Evolutionary conservation across 2,888 invertebrate species (phyloP), one percentile per base, ranked within the genome.

Genomic region (Eupsilia transversa): DNA sequence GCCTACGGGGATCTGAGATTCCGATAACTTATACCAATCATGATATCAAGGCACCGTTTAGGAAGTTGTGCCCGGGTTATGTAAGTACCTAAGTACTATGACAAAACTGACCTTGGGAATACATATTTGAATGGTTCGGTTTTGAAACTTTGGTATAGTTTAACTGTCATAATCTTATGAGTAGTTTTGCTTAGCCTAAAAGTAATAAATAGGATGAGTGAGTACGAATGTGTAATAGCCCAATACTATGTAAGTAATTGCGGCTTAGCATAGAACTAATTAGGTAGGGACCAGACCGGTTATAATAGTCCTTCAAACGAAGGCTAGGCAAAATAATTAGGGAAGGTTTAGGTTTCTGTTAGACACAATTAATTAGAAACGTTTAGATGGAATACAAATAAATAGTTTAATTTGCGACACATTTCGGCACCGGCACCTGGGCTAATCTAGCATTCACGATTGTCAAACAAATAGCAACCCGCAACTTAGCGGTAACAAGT

Each of bases 1-100:
- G 84, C 87, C 86, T 77, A 81, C 66, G 72, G 85, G 84, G 86
- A 87, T 81, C 75, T 65, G 71, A 86, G 78, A 80, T 78, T 86
- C 74, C 71, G 78, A 79, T 86, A 86, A 87, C 84, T 87, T 86
- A 87, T 73, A 86, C 87, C 86, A 80, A 86, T 87, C 76, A 83
- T 74, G 77, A 83, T 86, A 86, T 80, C 78, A 82, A 66, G 84
- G 49, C 74, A 72, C 72, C 84, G 84, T 87, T 78, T 80, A 78
- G 68, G 68, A 78, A 78, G 56, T 83, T 87, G 72, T 73, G 82
- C 80, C 60, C 65, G 68, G 68, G 64, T 80, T 80, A 80, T 84
- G 74, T 80, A 83, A 83, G 67, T 80, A 70, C 46, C 69, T 70
- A 68, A 80, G 80, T 72, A 84, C 61, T 59, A 43, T 57, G 66